These are phyloP conservation scores for Pterocles orientalis DNA, from an alignment of 2,113 vertebrate species.

Conservation along the genomic window DNA sequence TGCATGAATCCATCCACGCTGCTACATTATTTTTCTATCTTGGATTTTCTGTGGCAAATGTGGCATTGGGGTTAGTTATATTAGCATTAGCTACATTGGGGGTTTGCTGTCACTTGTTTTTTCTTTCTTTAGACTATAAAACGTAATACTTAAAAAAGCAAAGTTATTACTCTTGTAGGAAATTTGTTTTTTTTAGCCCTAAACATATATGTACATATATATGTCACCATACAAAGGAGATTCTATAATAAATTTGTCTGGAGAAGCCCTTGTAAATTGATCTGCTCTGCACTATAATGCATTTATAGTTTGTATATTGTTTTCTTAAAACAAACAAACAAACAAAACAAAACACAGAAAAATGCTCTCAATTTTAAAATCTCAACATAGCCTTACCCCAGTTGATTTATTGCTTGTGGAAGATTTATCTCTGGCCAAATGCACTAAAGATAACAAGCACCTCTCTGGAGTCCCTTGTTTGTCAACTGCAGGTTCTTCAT, in stretches of 20 bases:
- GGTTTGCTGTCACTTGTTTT: background rate
- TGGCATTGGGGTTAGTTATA: background rate
- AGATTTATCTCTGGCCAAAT: constrained; percentile 86
- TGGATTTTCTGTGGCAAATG: background rate
- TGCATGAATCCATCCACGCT: background rate
- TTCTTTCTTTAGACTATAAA: background rate
- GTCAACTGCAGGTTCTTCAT: constrained; percentile 91
- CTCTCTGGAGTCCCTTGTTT: constrained; percentile 89
- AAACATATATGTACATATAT: background rate
- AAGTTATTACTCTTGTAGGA: background rate
- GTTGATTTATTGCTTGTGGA: constrained; percentile 85
- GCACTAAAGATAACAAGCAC: constrained; percentile 91
- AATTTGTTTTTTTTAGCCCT: background rate
- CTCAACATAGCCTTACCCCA: constrained; percentile 80
- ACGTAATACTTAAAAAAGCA: background rate
- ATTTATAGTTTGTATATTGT: background rate
- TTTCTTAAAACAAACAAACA: background rate
- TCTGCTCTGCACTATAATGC: background rate
- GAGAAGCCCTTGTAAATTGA: background rate
- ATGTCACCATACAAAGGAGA: background rate
- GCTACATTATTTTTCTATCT: background rate
- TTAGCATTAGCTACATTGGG: background rate
- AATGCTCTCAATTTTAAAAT: background rate
- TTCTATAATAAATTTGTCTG: background rate
- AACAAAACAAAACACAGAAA: background rate